Percentiles rank a stretch among this genome's conserved stretches.
Evolutionary conservation across 2,888 invertebrate genomes (phyloP).

Genomic region (Tricholauxania praeusta): DNA sequence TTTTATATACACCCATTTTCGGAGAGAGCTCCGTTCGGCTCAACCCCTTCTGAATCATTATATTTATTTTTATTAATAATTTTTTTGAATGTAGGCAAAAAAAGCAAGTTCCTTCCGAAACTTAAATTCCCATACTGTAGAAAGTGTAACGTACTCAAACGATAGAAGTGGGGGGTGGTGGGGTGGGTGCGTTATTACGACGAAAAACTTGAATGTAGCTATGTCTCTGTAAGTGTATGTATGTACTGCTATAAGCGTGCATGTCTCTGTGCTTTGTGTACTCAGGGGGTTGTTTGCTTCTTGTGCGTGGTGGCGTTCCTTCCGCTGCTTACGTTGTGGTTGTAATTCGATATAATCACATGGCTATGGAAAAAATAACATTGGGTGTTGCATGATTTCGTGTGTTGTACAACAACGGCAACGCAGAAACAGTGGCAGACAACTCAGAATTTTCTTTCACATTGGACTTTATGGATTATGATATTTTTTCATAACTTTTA

Average conservation of each 20-base stretch:
- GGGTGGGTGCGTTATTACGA: constrained; percentile 14
- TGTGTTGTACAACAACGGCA: background rate
- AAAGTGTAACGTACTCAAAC: too few species aligned
- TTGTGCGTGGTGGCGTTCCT: constrained; percentile 9
- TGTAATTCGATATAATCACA: constrained; percentile 38
- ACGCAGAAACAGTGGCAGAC: background rate
- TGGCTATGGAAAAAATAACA: constrained; percentile 11
- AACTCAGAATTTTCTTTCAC: background rate
- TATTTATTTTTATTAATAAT: too few species aligned
- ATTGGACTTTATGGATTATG: constrained; percentile 31
- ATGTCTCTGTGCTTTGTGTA: background rate
- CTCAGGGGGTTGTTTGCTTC: constrained; percentile 29
- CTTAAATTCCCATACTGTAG: too few species aligned
- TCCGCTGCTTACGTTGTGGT: constrained; percentile 28
- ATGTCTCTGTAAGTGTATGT: background rate
- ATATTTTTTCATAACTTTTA: constrained; percentile 35
- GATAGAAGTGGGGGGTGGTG: background rate
- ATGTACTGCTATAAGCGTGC: background rate
- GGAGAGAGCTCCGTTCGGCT: too few species aligned
- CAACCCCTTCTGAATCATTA: too few species aligned
- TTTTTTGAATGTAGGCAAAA: too few species aligned
- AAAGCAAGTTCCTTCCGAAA: too few species aligned
- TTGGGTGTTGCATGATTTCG: constrained; percentile 6
- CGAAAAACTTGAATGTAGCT: background rate
- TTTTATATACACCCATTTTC: too few species aligned